phyloP scores from a whole-genome alignment of 1,140 invertebrate species.

The Neuroterus valhalla region DNA sequence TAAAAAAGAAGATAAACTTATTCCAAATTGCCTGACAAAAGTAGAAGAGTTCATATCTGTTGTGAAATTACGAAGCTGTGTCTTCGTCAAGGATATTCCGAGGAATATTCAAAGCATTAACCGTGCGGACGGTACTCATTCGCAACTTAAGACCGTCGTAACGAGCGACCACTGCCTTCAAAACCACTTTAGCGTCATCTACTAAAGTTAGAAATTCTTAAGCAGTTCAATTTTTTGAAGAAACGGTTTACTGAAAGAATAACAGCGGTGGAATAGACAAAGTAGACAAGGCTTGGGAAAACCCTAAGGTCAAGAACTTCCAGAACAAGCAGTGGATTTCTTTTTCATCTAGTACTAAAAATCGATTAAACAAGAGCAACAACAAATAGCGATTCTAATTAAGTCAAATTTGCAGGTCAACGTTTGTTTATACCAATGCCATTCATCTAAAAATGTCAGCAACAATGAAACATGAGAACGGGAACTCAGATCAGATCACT shows the following conservation, averaged over 20 bases:
- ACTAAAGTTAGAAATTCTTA: constrained; percentile 17
- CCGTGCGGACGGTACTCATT: constrained; percentile 2
- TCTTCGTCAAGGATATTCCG: constrained; percentile 6
- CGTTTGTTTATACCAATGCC: no score
- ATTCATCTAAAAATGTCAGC: no score
- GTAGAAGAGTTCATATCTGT: no score
- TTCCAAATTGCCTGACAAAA: no score
- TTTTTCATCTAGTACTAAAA: no score
- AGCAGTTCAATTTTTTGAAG: constrained; percentile 9
- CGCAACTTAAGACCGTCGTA: constrained; percentile 18
- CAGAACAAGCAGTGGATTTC: neutral
- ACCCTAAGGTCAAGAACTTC: neutral
- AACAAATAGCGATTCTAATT: no score
- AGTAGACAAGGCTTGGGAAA: constrained; percentile 7
- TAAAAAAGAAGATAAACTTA: no score
- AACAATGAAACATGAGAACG: no score
- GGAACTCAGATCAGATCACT: no score
- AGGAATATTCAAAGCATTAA: constrained; percentile 3
- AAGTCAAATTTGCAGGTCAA: no score
- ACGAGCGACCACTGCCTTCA: constrained; percentile 22
- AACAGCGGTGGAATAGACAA: neutral
- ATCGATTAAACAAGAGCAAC: no score
- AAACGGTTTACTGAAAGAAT: constrained; percentile 6
- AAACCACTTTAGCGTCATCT: constrained; percentile 29
- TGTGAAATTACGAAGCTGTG: no score